These are phyloP conservation scores for Aleiodes sp. DNA, from an alignment of 1,140 invertebrate species.

Conservation along the genomic window DNA sequence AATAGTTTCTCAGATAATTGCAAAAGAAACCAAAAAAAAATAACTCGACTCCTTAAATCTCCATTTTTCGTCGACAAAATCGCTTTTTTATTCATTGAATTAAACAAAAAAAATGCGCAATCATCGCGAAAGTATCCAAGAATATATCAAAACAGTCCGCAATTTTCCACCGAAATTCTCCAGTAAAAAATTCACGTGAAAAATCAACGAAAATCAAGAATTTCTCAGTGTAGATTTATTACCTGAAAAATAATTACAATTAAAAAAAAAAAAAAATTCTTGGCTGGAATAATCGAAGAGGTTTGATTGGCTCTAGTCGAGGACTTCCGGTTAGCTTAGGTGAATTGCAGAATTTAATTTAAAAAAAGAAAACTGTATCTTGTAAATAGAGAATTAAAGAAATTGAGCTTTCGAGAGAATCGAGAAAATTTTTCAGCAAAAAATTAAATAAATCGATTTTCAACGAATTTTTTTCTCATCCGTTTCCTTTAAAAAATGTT, in stretches of 20 bases:
- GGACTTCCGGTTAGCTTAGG: conserved; percentile 5
- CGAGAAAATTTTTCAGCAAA: background rate
- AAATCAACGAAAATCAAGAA: background rate
- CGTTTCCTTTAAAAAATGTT: background rate
- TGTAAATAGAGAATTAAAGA: background rate
- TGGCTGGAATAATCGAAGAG: background rate
- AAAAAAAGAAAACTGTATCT: background rate
- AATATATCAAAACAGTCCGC: background rate
- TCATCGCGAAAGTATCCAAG: background rate
- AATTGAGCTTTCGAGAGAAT: background rate
- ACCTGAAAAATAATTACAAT: conserved; percentile 4
- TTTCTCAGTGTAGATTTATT: background rate
- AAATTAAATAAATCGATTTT: background rate
- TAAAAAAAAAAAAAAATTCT: too few species aligned
- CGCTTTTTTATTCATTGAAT: background rate
- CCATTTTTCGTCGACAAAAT: background rate
- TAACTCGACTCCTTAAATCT: too few species aligned
- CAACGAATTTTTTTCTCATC: background rate
- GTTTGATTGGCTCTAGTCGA: background rate
- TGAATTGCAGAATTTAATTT: conserved; percentile 11
- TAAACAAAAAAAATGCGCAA: too few species aligned
- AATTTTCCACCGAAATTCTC: background rate
- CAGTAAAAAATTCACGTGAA: too few species aligned
- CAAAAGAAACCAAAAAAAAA: too few species aligned
- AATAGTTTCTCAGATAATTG: background rate